Evolutionary conservation across 2,113 vertebrate genomes (phyloP), one percentile per base, ranked within the genome.

Genomic region (Microcebus ravelobensis): DNA sequence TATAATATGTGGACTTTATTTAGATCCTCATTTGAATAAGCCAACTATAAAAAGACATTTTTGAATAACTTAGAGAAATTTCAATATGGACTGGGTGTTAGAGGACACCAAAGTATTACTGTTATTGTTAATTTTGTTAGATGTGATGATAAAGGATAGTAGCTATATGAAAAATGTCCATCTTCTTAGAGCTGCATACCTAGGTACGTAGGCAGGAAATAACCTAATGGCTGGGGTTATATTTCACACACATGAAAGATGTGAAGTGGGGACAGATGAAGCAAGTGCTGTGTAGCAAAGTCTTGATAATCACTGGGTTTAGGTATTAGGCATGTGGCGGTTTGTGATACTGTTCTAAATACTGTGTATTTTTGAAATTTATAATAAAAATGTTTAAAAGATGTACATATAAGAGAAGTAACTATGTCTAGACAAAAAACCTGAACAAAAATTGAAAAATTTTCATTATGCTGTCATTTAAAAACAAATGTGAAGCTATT

Each of bases 401-500:
- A 79, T 80, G 9, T 42, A 50, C 12, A 50, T 61, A 4, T 63
- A 65, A 71, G 15, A 68, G 55, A 76, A 39, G 48, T 59, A 88
- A 23, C 48, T 92, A 88, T 80, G 20, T 95, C 55, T 61, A 59
- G 21, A 77, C 34, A 88, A 70, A 93, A 83, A 27, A 87, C 50
- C n/a, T 61, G 71, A 96, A 95, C 36, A 87, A 23, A 68, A 83
- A 76, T 67, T 71, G 63, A 87, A 89, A 97, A 90, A 50, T 20
- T 91, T 91, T 27, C 8, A 68, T 77, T 79, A 83, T 6, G 31
- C 20, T 93, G 67, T 90, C 76, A 96, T 52, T 92, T 94, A 86
- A 76, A 97, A 91, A 89, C 57, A 89, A 95, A 92, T 52, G n/a
- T 83, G 89, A 81, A 81, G 83, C 45, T 81, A 86, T 86, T 73